These are phyloP conservation scores for Salminus brasiliensis DNA, from an alignment of 2,113 vertebrate genomes.

Conservation along the genomic window DNA sequence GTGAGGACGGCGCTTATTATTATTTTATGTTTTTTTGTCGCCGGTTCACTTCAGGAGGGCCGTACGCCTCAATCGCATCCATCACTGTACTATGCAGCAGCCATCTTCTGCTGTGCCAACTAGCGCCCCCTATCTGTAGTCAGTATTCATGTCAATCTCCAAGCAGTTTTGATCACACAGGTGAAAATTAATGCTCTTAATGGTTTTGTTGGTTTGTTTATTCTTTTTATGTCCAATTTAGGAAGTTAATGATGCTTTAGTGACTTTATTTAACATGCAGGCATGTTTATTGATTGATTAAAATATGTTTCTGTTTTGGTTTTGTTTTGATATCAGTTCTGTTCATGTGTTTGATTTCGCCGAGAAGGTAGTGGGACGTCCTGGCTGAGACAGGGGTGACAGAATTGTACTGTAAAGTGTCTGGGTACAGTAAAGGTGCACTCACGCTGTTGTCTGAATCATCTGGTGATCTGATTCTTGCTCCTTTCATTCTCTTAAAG, in stretches of 20 bases:
- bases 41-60: background rate
- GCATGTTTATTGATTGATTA: slow-evolving; percentile 65
- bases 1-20: background rate
- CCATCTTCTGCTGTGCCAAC: slow-evolving; percentile 9
- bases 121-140: slow-evolving; percentile 6
- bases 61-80: no score
- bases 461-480: background rate
- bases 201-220: background rate
- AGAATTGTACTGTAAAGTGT: background rate
- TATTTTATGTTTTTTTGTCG: background rate
- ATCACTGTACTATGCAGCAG: slow-evolving; percentile 14
- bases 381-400: background rate
- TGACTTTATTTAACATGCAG: slow-evolving; percentile 73
- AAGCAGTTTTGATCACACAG: slow-evolving; percentile 9
- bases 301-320: slow-evolving; percentile 19
- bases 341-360: slow-evolving; percentile 26
- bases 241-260: slow-evolving; percentile 44
- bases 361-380: slow-evolving; percentile 32
- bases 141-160: slow-evolving; percentile 9
- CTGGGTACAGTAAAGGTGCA: background rate
- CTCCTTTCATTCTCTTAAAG: background rate
- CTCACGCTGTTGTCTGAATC: background rate
- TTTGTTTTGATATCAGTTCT: slow-evolving; percentile 12
- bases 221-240: slow-evolving; percentile 10
- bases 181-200: slow-evolving; percentile 47